A percentile compares a stretch with the other conserved stretches of the same genome.
Evolutionary conservation across 1,140 invertebrate genomes (phyloP).

Genomic region (Holotrichia oblita): DNA sequence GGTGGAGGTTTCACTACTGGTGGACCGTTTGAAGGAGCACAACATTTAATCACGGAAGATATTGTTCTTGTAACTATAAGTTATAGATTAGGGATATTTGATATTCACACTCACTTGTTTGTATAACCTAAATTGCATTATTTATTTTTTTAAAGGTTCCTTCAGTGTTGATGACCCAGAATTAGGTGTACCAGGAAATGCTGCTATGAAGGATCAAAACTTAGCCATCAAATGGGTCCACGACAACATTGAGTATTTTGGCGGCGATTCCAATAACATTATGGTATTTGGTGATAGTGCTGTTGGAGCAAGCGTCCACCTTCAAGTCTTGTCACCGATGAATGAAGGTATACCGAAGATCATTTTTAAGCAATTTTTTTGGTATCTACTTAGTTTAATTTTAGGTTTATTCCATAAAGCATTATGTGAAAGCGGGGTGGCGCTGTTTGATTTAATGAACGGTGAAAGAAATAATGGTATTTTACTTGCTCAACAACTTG

Average conservation of each 20-base stretch:
- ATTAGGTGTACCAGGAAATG: slow-evolving; percentile 66
- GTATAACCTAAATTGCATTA: not conserved
- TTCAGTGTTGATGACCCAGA: slow-evolving; percentile 41
- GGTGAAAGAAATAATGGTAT: not conserved
- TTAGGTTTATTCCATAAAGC: not conserved
- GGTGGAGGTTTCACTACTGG: slow-evolving; percentile 69
- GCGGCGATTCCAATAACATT: slow-evolving; percentile 60
- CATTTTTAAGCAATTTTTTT: not conserved
- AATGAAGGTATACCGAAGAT: not conserved
- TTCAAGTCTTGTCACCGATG: not conserved
- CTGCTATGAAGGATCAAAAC: slow-evolving; percentile 69
- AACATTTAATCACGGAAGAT: slow-evolving; percentile 70
- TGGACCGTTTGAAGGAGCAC: slow-evolving; percentile 64
- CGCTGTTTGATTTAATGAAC: not conserved
- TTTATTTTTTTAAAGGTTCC: not conserved
- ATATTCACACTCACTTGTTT: not conserved
- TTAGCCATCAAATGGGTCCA: slow-evolving; percentile 67
- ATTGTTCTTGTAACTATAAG: slow-evolving; percentile 63
- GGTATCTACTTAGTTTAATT: not conserved
- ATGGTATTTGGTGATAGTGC: slow-evolving; percentile 64
- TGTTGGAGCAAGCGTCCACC: slow-evolving; percentile 59
- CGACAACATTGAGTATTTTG: slow-evolving; percentile 63
- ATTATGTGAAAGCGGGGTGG: not conserved
- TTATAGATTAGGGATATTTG: slow-evolving; percentile 60
- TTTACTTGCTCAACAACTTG: not conserved